Base-by-base conservation (phyloP, 2,113 vertebrate species). In the Melanotaenia duboulayi region DNA sequence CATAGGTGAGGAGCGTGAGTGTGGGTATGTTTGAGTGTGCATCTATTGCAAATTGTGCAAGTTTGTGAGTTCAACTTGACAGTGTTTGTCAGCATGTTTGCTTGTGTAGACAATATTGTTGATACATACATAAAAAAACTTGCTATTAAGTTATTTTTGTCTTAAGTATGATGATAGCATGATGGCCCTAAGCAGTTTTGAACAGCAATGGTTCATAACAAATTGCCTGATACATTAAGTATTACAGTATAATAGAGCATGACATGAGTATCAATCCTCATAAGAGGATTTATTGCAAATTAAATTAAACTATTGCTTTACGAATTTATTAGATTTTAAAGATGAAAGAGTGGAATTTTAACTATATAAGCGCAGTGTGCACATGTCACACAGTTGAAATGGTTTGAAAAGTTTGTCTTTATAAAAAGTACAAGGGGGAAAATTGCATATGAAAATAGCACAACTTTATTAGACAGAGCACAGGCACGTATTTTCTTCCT, bases 1-100 rank as follows among this genome's bases (percentile, higher is more conserved):
- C 65, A 68, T 57, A 51, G 52, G 58, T 80, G 61, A 65, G 46
- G 22, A 65, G 69, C 14, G 1, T 64, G 24, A 68, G 67, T 76
- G 60, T 46, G 40, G 6, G 13, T 22, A 12, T 64, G 13, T 24
- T 8, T 69, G 5, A 51, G 4, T 73, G 59, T 23, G 32, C 22
- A 22, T 39, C 8, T 37, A 22, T 44, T 22, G 20, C 3, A 23
- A 9, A 12, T 42, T 37, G 60, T 25, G n/a, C n/a, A 13, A 7
- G 23, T 58, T 56, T 55, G 32, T 65, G 10, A 4, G 4, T 48
- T 28, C 28, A 28, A 28, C 50, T 23, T 35, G 58, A 40, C n/a
- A 4, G 24, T 46, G 51, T 40, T 0, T 22, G 17, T 62, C 13
- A 12, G n/a, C 17, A 13, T 48, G 10, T 51, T 51, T 59, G 50